Evolutionary conservation across 2,888 invertebrate species (phyloP).

Genomic region (Apotomis turbidana): DNA sequence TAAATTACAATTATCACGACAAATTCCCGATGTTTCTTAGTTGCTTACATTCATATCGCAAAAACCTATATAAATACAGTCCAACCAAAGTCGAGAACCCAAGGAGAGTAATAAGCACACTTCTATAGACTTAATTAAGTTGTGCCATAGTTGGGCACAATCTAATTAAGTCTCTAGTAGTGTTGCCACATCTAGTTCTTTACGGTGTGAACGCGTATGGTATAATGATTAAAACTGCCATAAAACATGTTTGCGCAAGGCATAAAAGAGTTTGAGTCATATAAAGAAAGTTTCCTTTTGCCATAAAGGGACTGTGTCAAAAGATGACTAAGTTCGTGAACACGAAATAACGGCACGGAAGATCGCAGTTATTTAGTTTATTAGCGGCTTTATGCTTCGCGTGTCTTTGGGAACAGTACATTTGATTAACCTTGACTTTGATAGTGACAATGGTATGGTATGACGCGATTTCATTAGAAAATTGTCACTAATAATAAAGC

Average conservation of each 20-base stretch:
- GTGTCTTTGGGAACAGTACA: not conserved
- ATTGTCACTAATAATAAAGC: no score
- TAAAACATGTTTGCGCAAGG: constrained; percentile 5
- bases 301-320: constrained; percentile 30
- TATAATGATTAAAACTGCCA: not conserved
- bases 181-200: not conserved
- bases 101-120: no score
- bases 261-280: constrained; percentile 16
- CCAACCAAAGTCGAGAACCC: no score
- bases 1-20: no score
- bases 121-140: no score
- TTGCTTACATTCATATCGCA: no score
- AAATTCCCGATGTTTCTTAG: no score
- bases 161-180: no score
- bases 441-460: not conserved
- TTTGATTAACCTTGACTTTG: not conserved
- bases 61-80: no score
- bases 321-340: constrained; percentile 27
- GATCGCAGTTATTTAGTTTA: constrained; percentile 30
- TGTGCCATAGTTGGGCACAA: no score
- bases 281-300: constrained; percentile 20
- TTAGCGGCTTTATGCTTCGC: constrained; percentile 9
- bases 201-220: not conserved
- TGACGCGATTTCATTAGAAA: not conserved
- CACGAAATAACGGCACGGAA: constrained; percentile 30